Conservation (phyloP, 1,140 invertebrate species). For the Trichomalopsis sarcophagae region DNA sequence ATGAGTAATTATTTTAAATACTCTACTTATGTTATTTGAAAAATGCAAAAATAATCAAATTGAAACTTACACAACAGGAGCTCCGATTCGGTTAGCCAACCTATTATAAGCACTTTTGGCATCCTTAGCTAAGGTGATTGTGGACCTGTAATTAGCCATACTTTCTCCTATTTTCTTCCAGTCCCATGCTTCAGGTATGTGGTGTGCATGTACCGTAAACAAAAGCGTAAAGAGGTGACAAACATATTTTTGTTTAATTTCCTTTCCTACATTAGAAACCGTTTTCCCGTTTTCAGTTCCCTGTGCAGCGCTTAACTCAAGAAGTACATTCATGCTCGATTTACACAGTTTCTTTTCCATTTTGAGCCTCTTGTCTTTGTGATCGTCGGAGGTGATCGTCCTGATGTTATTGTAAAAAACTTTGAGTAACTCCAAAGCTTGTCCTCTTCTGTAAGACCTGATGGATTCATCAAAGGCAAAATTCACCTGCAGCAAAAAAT, state of each 20-base stretch:
- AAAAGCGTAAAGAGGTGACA: conserved; percentile 70
- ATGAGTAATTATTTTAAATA: neutral
- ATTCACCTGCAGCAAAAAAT: conserved; percentile 64
- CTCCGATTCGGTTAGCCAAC: conserved; percentile 68
- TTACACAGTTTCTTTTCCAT: conserved; percentile 67
- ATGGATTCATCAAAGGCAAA: conserved; percentile 79
- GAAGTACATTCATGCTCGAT: conserved; percentile 64
- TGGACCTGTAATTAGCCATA: conserved; percentile 65
- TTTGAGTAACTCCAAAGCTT: conserved; percentile 79
- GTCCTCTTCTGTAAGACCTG: conserved; percentile 78
- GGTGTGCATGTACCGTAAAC: conserved; percentile 64
- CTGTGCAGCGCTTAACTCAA: conserved; percentile 55
- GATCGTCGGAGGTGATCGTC: conserved; percentile 64
- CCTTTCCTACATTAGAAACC: conserved; percentile 56
- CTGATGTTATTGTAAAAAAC: conserved; percentile 78
- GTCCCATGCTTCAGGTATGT: conserved; percentile 67
- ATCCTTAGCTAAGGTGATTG: conserved; percentile 67
- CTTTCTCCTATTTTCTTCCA: conserved; percentile 68
- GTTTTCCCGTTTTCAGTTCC: conserved; percentile 59
- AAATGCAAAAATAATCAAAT: neutral
- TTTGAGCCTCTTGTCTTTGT: conserved; percentile 59
- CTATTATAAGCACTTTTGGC: conserved; percentile 73
- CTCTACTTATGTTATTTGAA: neutral
- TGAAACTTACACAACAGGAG: conserved; percentile 60
- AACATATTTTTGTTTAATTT: conserved; percentile 72